Base-by-base conservation (phyloP, 1,140 invertebrate species). In the Adelges cooleyi region DNA sequence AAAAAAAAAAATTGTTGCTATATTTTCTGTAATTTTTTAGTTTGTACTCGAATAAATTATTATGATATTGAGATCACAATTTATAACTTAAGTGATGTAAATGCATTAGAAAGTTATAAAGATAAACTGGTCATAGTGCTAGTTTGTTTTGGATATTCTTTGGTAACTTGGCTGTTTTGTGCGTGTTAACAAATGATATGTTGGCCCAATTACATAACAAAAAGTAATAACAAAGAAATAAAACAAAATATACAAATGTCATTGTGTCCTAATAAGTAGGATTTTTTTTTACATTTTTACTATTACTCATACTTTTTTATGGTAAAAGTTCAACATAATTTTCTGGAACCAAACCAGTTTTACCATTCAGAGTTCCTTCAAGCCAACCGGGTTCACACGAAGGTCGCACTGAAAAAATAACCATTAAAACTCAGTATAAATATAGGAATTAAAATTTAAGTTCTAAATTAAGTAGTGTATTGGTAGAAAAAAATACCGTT, bases 351-450 rank as follows among this genome's bases (percentile, higher is more conserved):
- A 98, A 81, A 44, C 95, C 95, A 33, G 85, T 89, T 77, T 88
- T 89, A 50, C 95, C 95, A 77, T 95, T 91, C 66, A 97, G 78
- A 22, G 88, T 90, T 53, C 95, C 95, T 75, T 96, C 90, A 68
- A 98, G 77, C 95, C 95, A 98, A 52, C 95, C 94, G 6, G 94
- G 93, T 77, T 98, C 95, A 69, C 86, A 82, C 15, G 92, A 95
- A 68, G 83, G 82, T 72, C 86, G 83, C 67, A 97, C 92, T 95
- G 76, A 46, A 81, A 80, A 72, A 68, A 27, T 27, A 27, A n/a
- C n/a, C n/a, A n/a, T 13, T 25, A 17, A 44, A 1, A 46, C 8
- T 25, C 2, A 18, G n/a, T 5, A 25, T 20, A 36, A 65, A 20
- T 6, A 20, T 20, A 27, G 3, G 10, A 33, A 10, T 15, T 18